Evolutionary conservation across 2,888 invertebrate genomes (phyloP).

Genomic region (Diabrotica balteata): DNA sequence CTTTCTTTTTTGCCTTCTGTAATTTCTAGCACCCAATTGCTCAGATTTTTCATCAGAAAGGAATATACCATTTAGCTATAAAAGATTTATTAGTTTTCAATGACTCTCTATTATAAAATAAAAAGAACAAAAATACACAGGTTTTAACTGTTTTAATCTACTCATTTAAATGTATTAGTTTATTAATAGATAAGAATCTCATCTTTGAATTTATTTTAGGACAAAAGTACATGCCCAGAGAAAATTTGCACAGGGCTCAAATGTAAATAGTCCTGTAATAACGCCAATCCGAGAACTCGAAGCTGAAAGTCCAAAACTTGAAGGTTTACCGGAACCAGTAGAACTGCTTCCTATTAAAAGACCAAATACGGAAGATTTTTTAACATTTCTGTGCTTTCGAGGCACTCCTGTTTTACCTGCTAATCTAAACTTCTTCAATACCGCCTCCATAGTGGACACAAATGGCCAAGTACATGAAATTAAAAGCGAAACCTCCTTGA

Average conservation of each 20-base stretch:
- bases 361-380: slow-evolving; percentile 85
- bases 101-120: too few relatives aligned
- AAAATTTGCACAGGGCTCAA: slow-evolving; percentile 85
- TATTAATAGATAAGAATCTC: too few relatives aligned
- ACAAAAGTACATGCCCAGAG: slow-evolving; percentile 85
- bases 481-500: slow-evolving; percentile 50
- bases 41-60: too few relatives aligned
- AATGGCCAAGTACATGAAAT: slow-evolving; percentile 56
- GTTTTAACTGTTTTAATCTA: too few relatives aligned
- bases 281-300: slow-evolving; percentile 71
- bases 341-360: slow-evolving; percentile 71
- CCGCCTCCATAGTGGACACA: slow-evolving; percentile 58
- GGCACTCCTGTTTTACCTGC: slow-evolving; percentile 78
- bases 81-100: too few relatives aligned
- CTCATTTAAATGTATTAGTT: too few relatives aligned
- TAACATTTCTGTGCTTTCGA: slow-evolving; percentile 84
- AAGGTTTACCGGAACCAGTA: slow-evolving; percentile 62
- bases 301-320: slow-evolving; percentile 56
- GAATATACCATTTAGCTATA: too few relatives aligned
- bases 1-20: too few relatives aligned
- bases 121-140: too few relatives aligned
- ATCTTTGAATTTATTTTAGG: slow-evolving; percentile 58
- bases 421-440: slow-evolving; percentile 74
- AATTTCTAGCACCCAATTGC: too few relatives aligned
- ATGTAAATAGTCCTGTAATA: slow-evolving; percentile 65